Evolutionary conservation across 1,140 invertebrate species (phyloP).

Genomic region (Sipha flava): DNA sequence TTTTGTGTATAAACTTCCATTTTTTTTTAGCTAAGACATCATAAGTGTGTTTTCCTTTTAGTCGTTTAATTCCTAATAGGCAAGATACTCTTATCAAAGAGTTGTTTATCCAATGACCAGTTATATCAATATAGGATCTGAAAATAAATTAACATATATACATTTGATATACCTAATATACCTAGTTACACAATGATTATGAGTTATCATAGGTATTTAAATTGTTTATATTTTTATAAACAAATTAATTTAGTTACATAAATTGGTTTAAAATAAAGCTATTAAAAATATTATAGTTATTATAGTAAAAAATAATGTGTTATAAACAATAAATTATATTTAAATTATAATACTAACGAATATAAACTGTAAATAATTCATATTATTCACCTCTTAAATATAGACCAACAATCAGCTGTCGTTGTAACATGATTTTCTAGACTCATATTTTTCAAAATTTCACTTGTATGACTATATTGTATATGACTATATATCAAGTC

Average conservation of each 20-base stretch:
- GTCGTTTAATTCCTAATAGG: background rate
- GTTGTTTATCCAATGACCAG: background rate
- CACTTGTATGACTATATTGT: background rate
- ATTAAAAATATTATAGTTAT: too few species aligned
- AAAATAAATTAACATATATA: background rate
- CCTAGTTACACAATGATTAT: too few species aligned
- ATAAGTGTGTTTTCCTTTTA: background rate
- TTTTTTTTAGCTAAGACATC: background rate
- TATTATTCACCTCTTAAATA: background rate
- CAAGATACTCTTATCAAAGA: background rate
- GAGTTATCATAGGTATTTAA: too few species aligned
- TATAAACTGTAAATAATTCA: too few species aligned
- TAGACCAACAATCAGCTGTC: background rate
- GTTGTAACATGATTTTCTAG: background rate
- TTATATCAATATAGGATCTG: background rate
- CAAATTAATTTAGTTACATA: too few species aligned
- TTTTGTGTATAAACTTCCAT: background rate
- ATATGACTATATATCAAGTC: too few species aligned
- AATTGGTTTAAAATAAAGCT: too few species aligned
- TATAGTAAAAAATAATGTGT: too few species aligned
- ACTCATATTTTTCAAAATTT: background rate
- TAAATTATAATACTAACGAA: too few species aligned
- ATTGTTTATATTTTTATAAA: too few species aligned
- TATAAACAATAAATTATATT: too few species aligned
- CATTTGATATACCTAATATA: too few species aligned